Evolutionary conservation across 2,797 vertebrate genomes (phyloP).

Genomic region (Dendrocincla tyrannina): DNA sequence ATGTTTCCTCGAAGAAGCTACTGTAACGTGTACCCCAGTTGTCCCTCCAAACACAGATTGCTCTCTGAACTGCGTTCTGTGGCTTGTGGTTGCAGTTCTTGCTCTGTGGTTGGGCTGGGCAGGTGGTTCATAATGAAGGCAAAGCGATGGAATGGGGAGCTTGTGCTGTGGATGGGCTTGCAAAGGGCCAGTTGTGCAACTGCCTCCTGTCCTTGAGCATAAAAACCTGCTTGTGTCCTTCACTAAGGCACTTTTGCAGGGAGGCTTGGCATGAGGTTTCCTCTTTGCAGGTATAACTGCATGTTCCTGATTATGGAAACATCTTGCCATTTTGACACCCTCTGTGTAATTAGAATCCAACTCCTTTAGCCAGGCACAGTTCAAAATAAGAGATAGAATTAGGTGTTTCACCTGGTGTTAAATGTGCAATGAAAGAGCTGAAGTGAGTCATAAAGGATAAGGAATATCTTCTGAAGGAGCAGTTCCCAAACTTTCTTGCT

Average conservation of each 20-base stretch:
- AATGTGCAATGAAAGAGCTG: background rate
- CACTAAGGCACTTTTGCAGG: background rate
- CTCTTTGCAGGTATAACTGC: background rate
- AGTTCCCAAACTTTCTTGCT: background rate
- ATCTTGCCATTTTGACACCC: background rate
- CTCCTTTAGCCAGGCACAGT: background rate
- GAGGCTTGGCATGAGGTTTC: background rate
- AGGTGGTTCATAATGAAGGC: background rate
- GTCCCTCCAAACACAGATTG: background rate
- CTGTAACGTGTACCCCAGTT: fast-evolving
- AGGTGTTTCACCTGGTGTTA: background rate
- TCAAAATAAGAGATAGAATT: background rate
- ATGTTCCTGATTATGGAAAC: background rate
- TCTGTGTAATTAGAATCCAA: background rate
- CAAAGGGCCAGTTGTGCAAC: background rate
- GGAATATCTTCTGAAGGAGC: background rate
- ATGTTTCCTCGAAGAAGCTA: background rate
- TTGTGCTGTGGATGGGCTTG: no score
- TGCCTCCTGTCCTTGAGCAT: background rate
- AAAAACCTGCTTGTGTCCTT: background rate
- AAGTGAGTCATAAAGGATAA: slow-evolving; percentile 32
- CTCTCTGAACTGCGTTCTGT: background rate
- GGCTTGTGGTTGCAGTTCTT: background rate
- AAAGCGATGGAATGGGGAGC: background rate
- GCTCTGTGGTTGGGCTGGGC: background rate